phyloP scores from a whole-genome alignment of 2,888 invertebrate species.

The Mesopsocus fuscifrons region DNA sequence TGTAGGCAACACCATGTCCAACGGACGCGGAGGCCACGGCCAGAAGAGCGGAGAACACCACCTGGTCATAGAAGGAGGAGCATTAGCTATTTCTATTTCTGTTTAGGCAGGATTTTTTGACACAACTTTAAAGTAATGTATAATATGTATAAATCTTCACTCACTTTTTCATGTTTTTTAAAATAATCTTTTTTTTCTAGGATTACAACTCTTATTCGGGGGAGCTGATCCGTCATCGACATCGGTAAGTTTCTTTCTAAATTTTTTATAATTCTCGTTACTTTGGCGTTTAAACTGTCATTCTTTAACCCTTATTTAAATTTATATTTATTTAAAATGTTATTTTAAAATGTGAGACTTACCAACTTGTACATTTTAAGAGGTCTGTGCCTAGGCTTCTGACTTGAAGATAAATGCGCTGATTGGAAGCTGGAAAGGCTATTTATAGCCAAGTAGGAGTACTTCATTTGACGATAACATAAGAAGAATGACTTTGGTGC shows the following conservation, averaged over 20 bases:
- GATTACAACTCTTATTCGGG: too few species aligned
- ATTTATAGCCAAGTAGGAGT: background rate
- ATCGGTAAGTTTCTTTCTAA: too few species aligned
- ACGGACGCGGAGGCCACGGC: conserved; percentile 21
- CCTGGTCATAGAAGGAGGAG: conserved; percentile 14
- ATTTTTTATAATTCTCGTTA: too few species aligned
- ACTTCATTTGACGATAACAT: background rate
- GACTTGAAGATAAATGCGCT: conserved; percentile 8
- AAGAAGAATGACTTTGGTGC: conserved; percentile 1
- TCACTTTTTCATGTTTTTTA: too few species aligned
- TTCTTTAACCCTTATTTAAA: too few species aligned
- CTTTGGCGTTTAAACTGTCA: too few species aligned
- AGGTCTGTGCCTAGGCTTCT: conserved; percentile 15
- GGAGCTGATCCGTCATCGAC: too few species aligned
- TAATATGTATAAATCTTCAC: too few species aligned
- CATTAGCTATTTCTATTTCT: background rate
- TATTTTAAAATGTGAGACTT: conserved; percentile 17
- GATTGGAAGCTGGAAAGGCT: background rate
- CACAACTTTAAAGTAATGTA: too few species aligned
- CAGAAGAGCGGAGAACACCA: conserved; percentile 22
- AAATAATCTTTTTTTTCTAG: too few species aligned
- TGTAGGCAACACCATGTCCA: conserved; percentile 8
- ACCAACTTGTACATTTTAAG: conserved; percentile 26
- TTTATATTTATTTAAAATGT: too few species aligned
- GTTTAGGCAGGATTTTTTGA: too few species aligned